Conservation (phyloP, 2,113 vertebrate species). For the Galeopterus variegatus region DNA sequence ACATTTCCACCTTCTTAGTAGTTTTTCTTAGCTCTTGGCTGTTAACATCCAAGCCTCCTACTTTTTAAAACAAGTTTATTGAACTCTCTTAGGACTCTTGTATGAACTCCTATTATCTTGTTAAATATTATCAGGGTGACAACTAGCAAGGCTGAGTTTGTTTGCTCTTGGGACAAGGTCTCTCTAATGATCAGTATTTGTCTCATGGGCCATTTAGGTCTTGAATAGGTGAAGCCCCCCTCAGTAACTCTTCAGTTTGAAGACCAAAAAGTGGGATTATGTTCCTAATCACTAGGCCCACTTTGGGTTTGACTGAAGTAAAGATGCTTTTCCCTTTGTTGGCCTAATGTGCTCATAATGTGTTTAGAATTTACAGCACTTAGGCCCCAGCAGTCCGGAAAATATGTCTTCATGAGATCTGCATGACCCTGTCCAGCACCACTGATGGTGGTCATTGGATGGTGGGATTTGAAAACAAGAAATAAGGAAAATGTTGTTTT, state of each 20-base stretch:
- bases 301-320: not conserved
- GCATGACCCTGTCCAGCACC: not conserved
- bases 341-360: not conserved
- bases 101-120: not conserved
- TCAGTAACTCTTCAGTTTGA: not conserved
- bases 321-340: slow-evolving; percentile 2
- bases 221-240: not conserved
- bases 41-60: not conserved
- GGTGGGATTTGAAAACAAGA: not conserved
- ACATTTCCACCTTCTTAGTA: not conserved
- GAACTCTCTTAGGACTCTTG: not conserved
- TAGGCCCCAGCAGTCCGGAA: not conserved
- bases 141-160: not conserved
- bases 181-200: not conserved
- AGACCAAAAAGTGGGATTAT: not conserved
- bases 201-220: not conserved
- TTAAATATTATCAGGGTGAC: not conserved
- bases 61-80: not conserved
- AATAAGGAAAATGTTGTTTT: not conserved
- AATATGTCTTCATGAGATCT: not conserved
- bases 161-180: not conserved
- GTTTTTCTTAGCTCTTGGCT: not conserved
- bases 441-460: not conserved
- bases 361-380: not conserved
- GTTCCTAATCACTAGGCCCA: not conserved